These are phyloP conservation scores for Sclerodermus sp. DNA, from an alignment of 2,888 invertebrate genomes.

Conservation along the genomic window DNA sequence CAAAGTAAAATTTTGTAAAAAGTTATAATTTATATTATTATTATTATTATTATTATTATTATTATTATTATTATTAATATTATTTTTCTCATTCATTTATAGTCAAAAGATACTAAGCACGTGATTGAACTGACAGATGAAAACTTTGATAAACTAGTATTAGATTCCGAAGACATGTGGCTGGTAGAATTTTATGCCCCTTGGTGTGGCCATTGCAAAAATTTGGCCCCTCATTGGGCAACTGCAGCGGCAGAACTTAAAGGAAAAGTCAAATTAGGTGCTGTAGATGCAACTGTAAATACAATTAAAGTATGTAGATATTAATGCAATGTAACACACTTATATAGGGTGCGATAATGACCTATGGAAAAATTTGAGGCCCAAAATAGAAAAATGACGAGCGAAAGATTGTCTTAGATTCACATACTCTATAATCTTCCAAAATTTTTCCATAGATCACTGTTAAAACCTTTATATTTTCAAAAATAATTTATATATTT, in stretches of 20 bases:
- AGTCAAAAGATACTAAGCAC: slow-evolving; percentile 59
- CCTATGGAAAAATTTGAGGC: too few relatives aligned
- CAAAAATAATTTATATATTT: background rate
- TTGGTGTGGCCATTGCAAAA: slow-evolving; percentile 97
- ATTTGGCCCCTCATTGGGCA: slow-evolving; percentile 94
- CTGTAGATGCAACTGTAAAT: slow-evolving; percentile 94
- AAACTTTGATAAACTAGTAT: slow-evolving; percentile 90
- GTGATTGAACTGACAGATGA: slow-evolving; percentile 94
- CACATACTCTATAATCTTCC: too few relatives aligned
- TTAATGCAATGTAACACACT: background rate
- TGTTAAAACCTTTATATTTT: background rate
- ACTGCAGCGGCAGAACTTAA: slow-evolving; percentile 92
- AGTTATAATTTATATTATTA: background rate
- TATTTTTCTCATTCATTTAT: too few relatives aligned
- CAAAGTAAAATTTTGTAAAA: slow-evolving; percentile 1
- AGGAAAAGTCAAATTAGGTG: slow-evolving; percentile 95
- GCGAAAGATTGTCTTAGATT: background rate
- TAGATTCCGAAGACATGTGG: slow-evolving; percentile 95
- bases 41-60: background rate
- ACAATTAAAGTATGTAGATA: slow-evolving; percentile 64
- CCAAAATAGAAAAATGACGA: background rate
- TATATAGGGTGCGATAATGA: too few relatives aligned
- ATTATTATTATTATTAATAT: background rate
- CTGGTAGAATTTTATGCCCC: slow-evolving; percentile 97
- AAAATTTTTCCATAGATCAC: too few relatives aligned